phyloP scores from a whole-genome alignment of 2,797 vertebrate genomes.

The Parambassis ranga region DNA sequence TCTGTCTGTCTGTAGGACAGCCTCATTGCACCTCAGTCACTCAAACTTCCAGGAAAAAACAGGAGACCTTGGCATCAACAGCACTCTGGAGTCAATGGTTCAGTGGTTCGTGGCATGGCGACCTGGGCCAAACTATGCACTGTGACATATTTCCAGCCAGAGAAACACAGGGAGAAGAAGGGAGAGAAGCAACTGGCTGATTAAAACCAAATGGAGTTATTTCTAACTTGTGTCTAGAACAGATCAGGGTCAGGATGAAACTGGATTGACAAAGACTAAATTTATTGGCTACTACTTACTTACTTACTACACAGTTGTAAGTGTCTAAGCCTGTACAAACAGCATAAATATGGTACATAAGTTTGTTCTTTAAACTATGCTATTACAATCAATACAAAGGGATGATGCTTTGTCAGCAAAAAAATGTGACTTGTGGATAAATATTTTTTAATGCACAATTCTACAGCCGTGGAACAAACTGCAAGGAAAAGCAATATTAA shows the following conservation, averaged over 20 bases:
- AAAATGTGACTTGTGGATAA: background rate
- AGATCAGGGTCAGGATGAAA: background rate
- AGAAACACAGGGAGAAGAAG: constrained; percentile 16
- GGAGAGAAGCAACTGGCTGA: constrained; percentile 26
- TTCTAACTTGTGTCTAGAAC: constrained; percentile 2
- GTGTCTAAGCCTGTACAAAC: too few relatives aligned
- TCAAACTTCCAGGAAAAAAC: constrained; percentile 65
- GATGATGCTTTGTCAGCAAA: too few relatives aligned
- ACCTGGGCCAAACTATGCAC: constrained; percentile 58
- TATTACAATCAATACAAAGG: too few relatives aligned
- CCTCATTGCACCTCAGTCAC: constrained; percentile 31
- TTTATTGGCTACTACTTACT: background rate
- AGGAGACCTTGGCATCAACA: constrained; percentile 56
- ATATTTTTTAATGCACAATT: background rate
- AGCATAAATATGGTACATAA: too few relatives aligned
- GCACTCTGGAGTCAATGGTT: constrained; percentile 52
- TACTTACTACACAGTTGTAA: too few relatives aligned
- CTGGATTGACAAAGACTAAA: background rate
- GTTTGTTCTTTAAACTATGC: too few relatives aligned
- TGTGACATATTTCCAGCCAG: constrained; percentile 56
- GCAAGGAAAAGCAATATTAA: background rate
- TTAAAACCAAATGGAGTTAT: constrained; percentile 61
- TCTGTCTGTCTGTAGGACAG: constrained; percentile 50
- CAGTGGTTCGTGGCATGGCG: constrained; percentile 51
- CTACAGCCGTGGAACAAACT: constrained; percentile 3